phyloP scores from a whole-genome alignment of 2,113 vertebrate genomes.

The Camelus dromedarius region DNA sequence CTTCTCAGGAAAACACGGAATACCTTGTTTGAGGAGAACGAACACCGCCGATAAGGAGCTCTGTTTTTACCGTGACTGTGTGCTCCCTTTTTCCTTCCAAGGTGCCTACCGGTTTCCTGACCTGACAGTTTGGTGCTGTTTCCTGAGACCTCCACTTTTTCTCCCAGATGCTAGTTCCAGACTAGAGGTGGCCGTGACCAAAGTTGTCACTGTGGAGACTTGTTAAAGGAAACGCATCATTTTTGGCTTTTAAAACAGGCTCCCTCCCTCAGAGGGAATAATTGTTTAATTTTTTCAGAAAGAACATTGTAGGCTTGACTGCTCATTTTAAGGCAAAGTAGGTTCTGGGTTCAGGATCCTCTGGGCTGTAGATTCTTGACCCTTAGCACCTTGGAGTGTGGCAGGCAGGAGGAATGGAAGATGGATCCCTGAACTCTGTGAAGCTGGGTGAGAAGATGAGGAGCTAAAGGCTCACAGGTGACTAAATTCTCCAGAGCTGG shows the following conservation, averaged over 20 bases:
- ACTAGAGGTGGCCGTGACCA: background rate
- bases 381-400: background rate
- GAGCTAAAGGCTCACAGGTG: background rate
- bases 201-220: background rate
- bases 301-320: background rate
- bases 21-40: constrained; percentile 14
- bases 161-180: background rate
- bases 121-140: background rate
- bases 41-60: background rate
- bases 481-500: background rate
- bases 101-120: background rate
- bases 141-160: background rate
- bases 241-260: constrained; percentile 9
- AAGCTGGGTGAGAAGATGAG: background rate
- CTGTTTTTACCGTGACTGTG: background rate
- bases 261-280: constrained; percentile 19
- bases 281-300: background rate
- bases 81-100: background rate
- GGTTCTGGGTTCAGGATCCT: background rate
- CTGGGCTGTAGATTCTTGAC: background rate
- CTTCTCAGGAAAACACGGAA: constrained; percentile 58
- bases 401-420: background rate
- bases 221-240: constrained; percentile 15
- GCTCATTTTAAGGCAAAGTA: background rate
- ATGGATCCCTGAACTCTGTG: background rate